Percentiles rank a stretch among this genome's conserved stretches.
Conservation (phyloP, 2,797 vertebrate species). For the Spinibarbus caldwelli region DNA sequence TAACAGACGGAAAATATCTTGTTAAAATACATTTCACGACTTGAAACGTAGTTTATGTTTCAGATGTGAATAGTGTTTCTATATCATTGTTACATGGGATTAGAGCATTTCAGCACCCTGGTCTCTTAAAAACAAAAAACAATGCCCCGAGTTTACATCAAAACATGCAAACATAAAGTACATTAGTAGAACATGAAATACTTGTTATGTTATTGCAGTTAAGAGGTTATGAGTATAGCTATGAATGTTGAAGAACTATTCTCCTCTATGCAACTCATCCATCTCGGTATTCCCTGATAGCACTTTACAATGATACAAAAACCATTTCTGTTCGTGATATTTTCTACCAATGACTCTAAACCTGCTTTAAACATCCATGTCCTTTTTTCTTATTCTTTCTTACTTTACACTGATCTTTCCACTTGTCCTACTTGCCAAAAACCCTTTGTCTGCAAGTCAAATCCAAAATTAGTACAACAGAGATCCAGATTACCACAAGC, state of each 20-base stretch:
- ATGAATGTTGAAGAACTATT: constrained; percentile 38
- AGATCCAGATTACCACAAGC: constrained; percentile 55
- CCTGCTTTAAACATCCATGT: constrained; percentile 9
- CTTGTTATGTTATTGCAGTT: constrained; percentile 39
- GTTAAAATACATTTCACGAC: constrained; percentile 54
- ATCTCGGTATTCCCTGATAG: constrained; percentile 47
- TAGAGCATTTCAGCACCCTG: constrained; percentile 42
- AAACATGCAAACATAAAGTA: constrained; percentile 53
- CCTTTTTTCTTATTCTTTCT: neutral
- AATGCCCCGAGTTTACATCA: constrained; percentile 46
- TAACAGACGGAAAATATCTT: constrained; percentile 57
- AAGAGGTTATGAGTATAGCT: constrained; percentile 38
- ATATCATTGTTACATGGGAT: constrained; percentile 48
- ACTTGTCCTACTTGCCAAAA: constrained; percentile 17
- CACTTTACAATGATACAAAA: constrained; percentile 53
- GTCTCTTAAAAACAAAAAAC: constrained; percentile 16
- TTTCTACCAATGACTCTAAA: constrained; percentile 22
- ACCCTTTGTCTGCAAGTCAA: constrained; percentile 18
- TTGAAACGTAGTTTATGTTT: constrained; percentile 42
- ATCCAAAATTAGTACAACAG: constrained; percentile 28
- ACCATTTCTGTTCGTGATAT: constrained; percentile 12
- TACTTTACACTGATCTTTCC: constrained; percentile 24
- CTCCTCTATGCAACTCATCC: neutral
- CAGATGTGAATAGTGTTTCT: constrained; percentile 46
- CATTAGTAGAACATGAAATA: constrained; percentile 52